Conservation (phyloP, 2,113 vertebrate species). For the Channa argus region DNA sequence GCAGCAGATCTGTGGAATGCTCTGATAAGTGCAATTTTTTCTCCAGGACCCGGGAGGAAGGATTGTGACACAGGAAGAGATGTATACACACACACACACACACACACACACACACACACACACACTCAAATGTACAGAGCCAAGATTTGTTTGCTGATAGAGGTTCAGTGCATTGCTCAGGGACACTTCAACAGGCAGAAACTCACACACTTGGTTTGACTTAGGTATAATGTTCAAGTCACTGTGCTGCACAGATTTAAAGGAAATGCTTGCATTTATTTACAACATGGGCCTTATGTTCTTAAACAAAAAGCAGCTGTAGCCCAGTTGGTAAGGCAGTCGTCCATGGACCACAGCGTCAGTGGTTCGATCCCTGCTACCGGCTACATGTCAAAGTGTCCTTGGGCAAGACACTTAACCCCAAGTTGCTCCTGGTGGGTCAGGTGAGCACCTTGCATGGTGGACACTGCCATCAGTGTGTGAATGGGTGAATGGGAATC, state of each 20-base stretch:
- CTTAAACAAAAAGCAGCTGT: too few relatives aligned
- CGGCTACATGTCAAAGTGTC: too few relatives aligned
- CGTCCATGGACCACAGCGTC: too few relatives aligned
- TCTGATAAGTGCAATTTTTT: constrained; percentile 37
- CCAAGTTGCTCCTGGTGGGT: too few relatives aligned
- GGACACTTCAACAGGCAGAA: constrained; percentile 22
- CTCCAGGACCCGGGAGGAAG: background rate
- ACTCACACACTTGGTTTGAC: background rate
- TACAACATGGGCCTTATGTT: background rate
- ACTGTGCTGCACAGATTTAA: background rate
- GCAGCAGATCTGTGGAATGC: constrained; percentile 7
- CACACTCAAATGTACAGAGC: background rate
- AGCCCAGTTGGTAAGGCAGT: too few relatives aligned
- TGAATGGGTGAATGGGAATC: too few relatives aligned
- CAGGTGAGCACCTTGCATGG: too few relatives aligned
- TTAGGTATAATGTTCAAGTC: background rate
- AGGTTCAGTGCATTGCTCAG: constrained; percentile 11
- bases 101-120: background rate
- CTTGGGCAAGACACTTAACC: too few relatives aligned
- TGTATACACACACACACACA: background rate
- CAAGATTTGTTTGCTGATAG: constrained; percentile 1
- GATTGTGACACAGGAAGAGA: constrained; percentile 30
- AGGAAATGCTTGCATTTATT: background rate
- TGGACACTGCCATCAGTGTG: too few relatives aligned
- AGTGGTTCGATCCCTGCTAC: too few relatives aligned